Base-by-base conservation (phyloP, 2,888 invertebrate species). In the Harpalus rufipes region DNA sequence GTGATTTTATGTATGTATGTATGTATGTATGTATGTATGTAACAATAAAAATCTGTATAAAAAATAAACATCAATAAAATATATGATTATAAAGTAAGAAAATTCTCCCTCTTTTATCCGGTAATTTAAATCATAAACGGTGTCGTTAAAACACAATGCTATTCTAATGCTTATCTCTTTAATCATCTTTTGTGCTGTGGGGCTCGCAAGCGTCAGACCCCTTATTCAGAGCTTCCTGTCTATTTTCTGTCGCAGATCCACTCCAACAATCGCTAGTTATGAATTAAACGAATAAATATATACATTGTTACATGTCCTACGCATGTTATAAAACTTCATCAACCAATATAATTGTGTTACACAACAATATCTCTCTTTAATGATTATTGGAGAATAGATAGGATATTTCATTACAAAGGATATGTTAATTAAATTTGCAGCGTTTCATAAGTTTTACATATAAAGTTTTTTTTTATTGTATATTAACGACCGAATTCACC, bases 81-180 rank as follows among this genome's bases (percentile, higher is more conserved):
- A 14, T 39, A 68, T 63, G 44, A 51, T 51, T 63, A 25, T 63
- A 68, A 68, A 63, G 68, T 39, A n/a, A 39, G 72, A 10, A 41
- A 74, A 44, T 74, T 41, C 41, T 74, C 10, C 14, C 1, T 68
- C 44, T 41, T 41, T 74, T 44, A 74, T 74, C 41, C 44, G 41
- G 72, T 72, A 44, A 72, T 72, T 72, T 44, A 72, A 44, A 44
- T 72, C 14, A 74, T 74, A 74, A 74, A 74, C 72, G 72, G 72
- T 18, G 72, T 74, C 72, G 18, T 74, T 74, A 44, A 16, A 74
- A 74, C 72, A 74, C 72, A 74, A 74, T 74, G 51, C 72, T 74
- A 74, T 74, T 44, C 72, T 74, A 74, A 74, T 74, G 72, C 72
- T 74, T 44, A 74, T 74, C 72, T 74, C 72, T 74, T 44, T 44